These are phyloP conservation scores for Achlya flavicornis DNA, from an alignment of 2,888 invertebrate species.

Conservation along the genomic window DNA sequence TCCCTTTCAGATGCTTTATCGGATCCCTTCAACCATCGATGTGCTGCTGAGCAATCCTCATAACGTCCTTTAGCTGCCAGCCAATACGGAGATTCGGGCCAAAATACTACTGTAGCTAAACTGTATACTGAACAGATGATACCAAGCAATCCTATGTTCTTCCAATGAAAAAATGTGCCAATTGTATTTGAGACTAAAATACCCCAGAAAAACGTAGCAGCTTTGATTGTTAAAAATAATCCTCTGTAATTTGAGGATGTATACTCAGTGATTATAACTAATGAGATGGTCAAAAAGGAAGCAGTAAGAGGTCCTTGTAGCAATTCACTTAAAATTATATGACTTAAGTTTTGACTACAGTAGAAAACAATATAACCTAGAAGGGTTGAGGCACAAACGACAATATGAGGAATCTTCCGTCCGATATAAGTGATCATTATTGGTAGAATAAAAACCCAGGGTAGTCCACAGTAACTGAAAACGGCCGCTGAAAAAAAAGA, in stretches of 20 bases:
- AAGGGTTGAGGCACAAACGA: conserved; percentile 28
- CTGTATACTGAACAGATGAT: conserved; percentile 37
- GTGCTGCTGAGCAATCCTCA: conserved; percentile 34
- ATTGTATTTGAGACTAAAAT: conserved; percentile 46
- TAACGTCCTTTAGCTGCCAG: conserved; percentile 29
- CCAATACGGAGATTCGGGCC: conserved; percentile 35
- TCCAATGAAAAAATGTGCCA: conserved; percentile 21
- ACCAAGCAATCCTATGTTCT: conserved; percentile 37
- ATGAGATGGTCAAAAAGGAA: conserved; percentile 48
- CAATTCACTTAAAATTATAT: conserved; percentile 49
- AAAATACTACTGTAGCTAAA: conserved; percentile 28
- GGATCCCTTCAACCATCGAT: conserved; percentile 36
- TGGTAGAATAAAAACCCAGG: conserved; percentile 37
- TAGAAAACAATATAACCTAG: conserved; percentile 50
- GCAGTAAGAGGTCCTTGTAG: conserved; percentile 51
- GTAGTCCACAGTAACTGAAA: conserved; percentile 30
- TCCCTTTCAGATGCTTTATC: conserved; percentile 29
- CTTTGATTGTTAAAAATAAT: conserved; percentile 54
- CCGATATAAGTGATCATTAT: conserved; percentile 37
- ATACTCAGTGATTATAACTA: conserved; percentile 54
- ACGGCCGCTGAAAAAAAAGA: conserved; percentile 39
- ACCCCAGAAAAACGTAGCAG: conserved; percentile 56
- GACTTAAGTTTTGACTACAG: conserved; percentile 44
- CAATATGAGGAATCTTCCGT: conserved; percentile 32
- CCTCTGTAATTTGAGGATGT: conserved; percentile 55